A percentile compares a stretch with the other conserved stretches of the same genome.
These are phyloP conservation scores for Hypsopygia costalis DNA, from an alignment of 2,888 invertebrate genomes.

Conservation along the genomic window DNA sequence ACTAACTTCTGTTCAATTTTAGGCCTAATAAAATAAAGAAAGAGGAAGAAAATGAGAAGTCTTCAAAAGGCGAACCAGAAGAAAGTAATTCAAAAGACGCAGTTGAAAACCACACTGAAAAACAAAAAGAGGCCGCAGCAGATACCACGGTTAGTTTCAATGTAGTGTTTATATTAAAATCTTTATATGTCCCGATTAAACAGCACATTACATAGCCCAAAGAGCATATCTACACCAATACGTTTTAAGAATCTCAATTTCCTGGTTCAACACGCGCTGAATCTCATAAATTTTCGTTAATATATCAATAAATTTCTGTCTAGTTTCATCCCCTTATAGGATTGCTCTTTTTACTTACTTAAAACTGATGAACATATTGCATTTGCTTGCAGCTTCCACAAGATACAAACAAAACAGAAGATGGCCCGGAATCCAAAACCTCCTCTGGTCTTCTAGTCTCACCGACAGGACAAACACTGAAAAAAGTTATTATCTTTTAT, in stretches of 20 bases:
- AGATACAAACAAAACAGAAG: conserved; percentile 7
- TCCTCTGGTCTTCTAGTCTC: conserved; percentile 39
- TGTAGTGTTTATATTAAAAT: not conserved
- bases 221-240: no score
- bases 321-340: no score
- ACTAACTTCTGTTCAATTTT: conserved; percentile 8
- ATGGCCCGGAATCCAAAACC: conserved; percentile 16
- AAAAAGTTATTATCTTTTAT: conserved; percentile 43
- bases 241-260: no score
- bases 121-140: not conserved
- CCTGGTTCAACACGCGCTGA: no score
- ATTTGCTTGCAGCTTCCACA: no score
- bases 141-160: not conserved
- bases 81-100: conserved; percentile 7
- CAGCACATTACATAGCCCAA: no score
- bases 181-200: no score
- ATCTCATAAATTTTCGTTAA: no score
- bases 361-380: no score
- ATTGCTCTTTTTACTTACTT: no score
- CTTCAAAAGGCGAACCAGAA: conserved; percentile 13
- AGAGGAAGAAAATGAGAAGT: conserved; percentile 30
- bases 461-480: conserved; percentile 62
- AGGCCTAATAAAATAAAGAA: conserved; percentile 52
- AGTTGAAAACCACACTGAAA: not conserved
- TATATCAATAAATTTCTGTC: no score